Base-by-base conservation (phyloP, 2,797 vertebrate genomes). In the Varecia variegata region DNA sequence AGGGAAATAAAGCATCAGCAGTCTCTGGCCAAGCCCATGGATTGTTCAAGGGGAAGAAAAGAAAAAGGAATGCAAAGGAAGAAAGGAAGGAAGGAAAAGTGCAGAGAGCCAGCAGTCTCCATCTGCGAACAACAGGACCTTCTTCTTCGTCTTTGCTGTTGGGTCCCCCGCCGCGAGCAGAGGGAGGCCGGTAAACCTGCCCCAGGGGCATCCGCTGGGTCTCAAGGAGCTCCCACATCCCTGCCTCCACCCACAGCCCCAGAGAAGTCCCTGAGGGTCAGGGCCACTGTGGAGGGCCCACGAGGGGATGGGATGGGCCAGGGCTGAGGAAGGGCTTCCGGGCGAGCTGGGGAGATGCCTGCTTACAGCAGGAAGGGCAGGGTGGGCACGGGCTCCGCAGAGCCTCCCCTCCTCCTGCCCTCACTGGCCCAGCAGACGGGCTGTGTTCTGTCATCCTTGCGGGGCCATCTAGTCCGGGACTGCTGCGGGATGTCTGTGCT, bases 31-130 rank as follows among this genome's bases (percentile, higher is more conserved):
- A 50, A 30, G 9, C 21, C 52, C 27, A 2, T 0, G 2, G 35
- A 45, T 45, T 47, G 52, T 90, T 83, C 77, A 94, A 85, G 95
- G 82, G 27, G 45, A 77, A 71, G 84, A 40, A 68, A 90, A 79
- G 40, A 15, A 84, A 58, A 67, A 40, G 45, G 30, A 77, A 83
- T n/a, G 3, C 40, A 54, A 65, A 76, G 45, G 73, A 67, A 43
- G 40, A 45, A 89, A 73, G 58, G 21, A 15, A 11, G 20, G 9
- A 73, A 87, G 67, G 25, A 85, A 50, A 32, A 15, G 7, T 38
- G 21, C 73, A 95, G 84, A 32, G 60, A 35, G 12, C 12, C 52
- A 73, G 58, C 13, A 32, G 56, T 40, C 74, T 92, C 81, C 52
- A 52, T 86, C 82, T 79, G 60, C 62, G 40, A 93, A 93, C 89